Base-by-base conservation (phyloP, 2,113 vertebrate species). In the Gobio gobio region DNA sequence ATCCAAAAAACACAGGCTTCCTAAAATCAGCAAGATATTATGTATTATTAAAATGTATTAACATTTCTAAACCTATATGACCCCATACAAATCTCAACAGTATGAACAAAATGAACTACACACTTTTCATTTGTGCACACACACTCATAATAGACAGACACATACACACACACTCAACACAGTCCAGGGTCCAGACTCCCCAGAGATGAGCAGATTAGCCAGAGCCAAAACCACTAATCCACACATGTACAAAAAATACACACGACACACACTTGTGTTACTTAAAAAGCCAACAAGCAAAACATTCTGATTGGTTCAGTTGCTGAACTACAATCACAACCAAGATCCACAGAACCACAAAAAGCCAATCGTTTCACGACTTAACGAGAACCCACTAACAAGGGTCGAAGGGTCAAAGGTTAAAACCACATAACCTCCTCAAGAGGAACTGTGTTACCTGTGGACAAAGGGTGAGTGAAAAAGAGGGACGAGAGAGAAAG, bases 351-450 rank as follows among this genome's bases (percentile, higher is more conserved):
- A 86, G 81, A 91, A 87, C 88, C 90, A 89, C 89, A 92, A 90
- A 91, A 86, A 92, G 87, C 90, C 86, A 88, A 87, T 91, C 75
- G 78, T 93, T 93, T 92, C 90, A 88, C 85, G 88, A 86, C 89
- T 87, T 85, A 87, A 86, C 70, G 64, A 87, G 59, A 26, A n/a
- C 81, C 90, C 90, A 93, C 92, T 91, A 92, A 94, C 85, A 79
- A 89, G 82, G 92, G 92, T 93, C 90, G 87, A 1, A 4, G 70
- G 89, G 90, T 92, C 88, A 90, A 82, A 91, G 94, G 94, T 93
- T 94, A 94, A 94, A 93, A 87, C 91, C 87, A 94, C 94, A 94
- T 83, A 86, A 89, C 90, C 90, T 93, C 89, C 92, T 93, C 88
- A 89, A 91, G 89, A 70, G 91, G 91, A 93, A 92, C 94, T 93